Conservation (phyloP, 2,888 invertebrate genomes). For the Caenorhabditis virilis region DNA sequence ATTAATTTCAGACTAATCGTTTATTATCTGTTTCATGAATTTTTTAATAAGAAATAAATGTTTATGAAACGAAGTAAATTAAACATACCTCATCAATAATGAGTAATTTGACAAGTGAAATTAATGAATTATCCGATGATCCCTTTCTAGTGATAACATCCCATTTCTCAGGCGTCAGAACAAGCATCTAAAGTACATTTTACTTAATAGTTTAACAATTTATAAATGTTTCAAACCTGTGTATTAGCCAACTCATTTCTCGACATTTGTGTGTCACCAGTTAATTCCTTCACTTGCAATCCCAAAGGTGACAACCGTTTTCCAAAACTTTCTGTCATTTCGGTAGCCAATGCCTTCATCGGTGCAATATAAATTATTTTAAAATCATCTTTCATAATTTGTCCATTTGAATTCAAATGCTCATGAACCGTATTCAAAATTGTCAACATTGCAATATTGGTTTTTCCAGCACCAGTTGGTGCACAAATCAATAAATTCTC, state of each 20-base stretch:
- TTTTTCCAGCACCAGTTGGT: constrained; percentile 96
- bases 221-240: constrained; percentile 73
- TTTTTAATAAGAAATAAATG: neutral
- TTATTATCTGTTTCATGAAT: no score
- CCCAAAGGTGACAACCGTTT: constrained; percentile 81
- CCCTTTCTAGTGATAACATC: constrained; percentile 94
- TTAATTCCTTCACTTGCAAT: constrained; percentile 83
- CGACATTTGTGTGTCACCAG: constrained; percentile 96
- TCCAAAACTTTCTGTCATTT: constrained; percentile 85
- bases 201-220: neutral
- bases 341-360: constrained; percentile 98
- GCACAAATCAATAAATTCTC: constrained; percentile 97
- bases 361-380: constrained; percentile 99
- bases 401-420: constrained; percentile 78
- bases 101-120: constrained; percentile 86
- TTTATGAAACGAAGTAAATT: neutral
- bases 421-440: constrained; percentile 88
- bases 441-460: constrained; percentile 92
- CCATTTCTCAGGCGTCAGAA: constrained; percentile 99
- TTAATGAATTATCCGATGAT: constrained; percentile 83
- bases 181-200: constrained; percentile 77
- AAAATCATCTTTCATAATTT: constrained; percentile 87
- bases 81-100: constrained; percentile 88
- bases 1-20: neutral
- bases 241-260: constrained; percentile 91